Conservation (phyloP, 2,113 vertebrate genomes). For the Anarhynchus alexandrinus region DNA sequence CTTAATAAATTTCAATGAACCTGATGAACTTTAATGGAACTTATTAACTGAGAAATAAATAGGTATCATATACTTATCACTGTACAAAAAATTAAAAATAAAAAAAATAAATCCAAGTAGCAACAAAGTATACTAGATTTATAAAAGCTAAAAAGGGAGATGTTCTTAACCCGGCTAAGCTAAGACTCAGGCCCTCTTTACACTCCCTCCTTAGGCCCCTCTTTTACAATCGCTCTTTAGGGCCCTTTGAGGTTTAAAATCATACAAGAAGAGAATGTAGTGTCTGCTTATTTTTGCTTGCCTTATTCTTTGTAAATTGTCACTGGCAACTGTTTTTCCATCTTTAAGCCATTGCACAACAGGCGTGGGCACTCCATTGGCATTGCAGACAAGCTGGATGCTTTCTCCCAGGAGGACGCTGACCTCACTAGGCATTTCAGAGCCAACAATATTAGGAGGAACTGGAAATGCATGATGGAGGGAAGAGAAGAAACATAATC, state of each 20-base stretch:
- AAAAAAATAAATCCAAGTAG: not conserved
- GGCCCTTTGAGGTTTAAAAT: not conserved
- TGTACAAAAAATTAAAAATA: not conserved
- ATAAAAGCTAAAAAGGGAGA: not conserved
- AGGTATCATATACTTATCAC: not conserved
- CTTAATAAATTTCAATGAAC: not conserved
- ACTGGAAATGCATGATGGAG: slow-evolving; percentile 69
- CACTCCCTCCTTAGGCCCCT: not conserved
- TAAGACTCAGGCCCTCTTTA: not conserved
- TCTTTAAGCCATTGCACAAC: slow-evolving; percentile 89
- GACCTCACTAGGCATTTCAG: slow-evolving; percentile 87
- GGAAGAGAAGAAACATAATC: not conserved
- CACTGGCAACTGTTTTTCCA: slow-evolving; percentile 74
- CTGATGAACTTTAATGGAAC: not conserved
- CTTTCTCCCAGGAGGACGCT: slow-evolving; percentile 84
- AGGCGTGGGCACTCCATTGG: slow-evolving; percentile 81
- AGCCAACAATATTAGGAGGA: slow-evolving; percentile 86
- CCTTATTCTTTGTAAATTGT: slow-evolving; percentile 73
- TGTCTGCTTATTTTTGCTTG: slow-evolving; percentile 45
- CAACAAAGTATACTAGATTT: not conserved
- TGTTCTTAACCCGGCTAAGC: not conserved
- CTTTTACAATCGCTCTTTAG: not conserved
- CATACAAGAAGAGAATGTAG: not conserved
- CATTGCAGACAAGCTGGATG: slow-evolving; percentile 83
- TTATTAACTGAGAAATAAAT: not conserved